Conservation (phyloP, 2,888 invertebrate species). For the Eudasyphora cyanicolor region DNA sequence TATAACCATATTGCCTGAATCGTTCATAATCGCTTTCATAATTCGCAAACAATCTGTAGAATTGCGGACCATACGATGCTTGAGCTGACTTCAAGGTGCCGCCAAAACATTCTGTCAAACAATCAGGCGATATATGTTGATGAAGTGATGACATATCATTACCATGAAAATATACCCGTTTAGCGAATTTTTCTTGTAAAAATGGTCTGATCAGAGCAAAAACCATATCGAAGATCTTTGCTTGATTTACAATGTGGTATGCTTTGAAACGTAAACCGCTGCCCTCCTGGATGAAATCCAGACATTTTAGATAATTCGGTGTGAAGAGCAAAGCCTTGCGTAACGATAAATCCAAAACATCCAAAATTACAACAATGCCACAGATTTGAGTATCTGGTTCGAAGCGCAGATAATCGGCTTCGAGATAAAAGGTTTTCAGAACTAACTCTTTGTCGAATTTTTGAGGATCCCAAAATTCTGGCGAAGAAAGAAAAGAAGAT, state of each 20-base stretch:
- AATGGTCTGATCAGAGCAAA: conserved; percentile 95
- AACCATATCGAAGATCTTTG: conserved; percentile 93
- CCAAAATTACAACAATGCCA: background rate
- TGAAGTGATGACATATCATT: conserved; percentile 87
- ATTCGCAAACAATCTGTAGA: background rate
- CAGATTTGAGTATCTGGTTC: conserved; percentile 33
- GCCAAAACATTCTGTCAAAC: conserved; percentile 86
- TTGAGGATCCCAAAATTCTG: conserved; percentile 91
- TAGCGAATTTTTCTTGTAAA: conserved; percentile 90
- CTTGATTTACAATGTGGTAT: conserved; percentile 94
- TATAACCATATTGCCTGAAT: conserved; percentile 4
- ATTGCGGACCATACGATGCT: background rate
- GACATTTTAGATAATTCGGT: background rate
- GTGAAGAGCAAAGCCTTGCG: background rate
- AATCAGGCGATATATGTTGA: conserved; percentile 86
- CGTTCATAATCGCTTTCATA: conserved; percentile 15
- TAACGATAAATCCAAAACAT: background rate
- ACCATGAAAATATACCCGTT: conserved; percentile 90
- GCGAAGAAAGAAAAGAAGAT: conserved; percentile 24
- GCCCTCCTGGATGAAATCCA: conserved; percentile 5
- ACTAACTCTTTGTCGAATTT: conserved; percentile 89
- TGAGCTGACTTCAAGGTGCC: conserved; percentile 85
- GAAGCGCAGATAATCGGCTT: conserved; percentile 83
- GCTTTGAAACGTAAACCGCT: conserved; percentile 72
- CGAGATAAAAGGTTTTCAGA: conserved; percentile 89